Evolutionary conservation across 2,113 vertebrate genomes (phyloP).

Genomic region (Poicephalus gulielmi): DNA sequence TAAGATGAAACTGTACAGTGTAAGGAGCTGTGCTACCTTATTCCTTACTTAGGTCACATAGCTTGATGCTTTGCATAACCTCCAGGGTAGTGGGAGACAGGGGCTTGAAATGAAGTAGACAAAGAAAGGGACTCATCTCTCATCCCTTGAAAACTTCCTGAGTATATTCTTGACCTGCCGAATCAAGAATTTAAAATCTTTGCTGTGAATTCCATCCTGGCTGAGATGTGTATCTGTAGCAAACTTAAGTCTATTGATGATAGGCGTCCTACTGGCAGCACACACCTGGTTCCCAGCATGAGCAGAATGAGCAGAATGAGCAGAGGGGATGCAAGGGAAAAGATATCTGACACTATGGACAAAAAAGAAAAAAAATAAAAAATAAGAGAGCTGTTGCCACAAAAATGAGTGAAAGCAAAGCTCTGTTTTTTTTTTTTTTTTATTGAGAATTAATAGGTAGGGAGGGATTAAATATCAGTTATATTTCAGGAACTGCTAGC

Average conservation of each 20-base stretch:
- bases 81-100: background rate
- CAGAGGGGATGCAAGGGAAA: background rate
- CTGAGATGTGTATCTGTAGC: background rate
- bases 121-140: background rate
- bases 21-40: background rate
- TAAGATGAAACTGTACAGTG: background rate
- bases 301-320: background rate
- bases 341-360: background rate
- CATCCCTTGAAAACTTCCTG: background rate
- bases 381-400: background rate
- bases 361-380: background rate
- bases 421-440: background rate
- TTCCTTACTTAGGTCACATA: background rate
- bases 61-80: background rate
- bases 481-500: background rate
- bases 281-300: background rate
- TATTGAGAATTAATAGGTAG: background rate
- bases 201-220: background rate
- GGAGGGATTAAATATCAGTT: background rate
- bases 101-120: background rate
- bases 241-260: background rate
- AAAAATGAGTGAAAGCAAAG: background rate
- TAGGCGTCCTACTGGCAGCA: background rate
- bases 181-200: background rate
- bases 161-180: background rate